Evolutionary conservation across 2,113 vertebrate genomes (phyloP), one percentile per base, ranked within the genome.

Genomic region (Dolichotis patagonum): DNA sequence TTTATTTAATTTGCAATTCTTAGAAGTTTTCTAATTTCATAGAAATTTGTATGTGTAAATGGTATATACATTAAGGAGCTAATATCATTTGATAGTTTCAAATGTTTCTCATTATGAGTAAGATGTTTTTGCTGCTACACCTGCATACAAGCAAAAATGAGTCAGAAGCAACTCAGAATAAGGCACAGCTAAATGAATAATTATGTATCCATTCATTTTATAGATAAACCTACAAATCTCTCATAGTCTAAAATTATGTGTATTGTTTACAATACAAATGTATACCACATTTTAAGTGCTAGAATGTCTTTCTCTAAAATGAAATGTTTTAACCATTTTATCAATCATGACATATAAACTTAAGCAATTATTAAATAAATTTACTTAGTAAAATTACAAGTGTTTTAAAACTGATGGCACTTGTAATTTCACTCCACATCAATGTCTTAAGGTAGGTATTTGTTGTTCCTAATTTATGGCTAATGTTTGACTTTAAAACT

Each of bases 71-170:
- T 62, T 78, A 35, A 80, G 20, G 69, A 43, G 1, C 1, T 60
- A 63, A 30, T 63, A 49, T 46, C 0, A 62, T 65, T 54, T 81
- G 46, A 54, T 81, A 87, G 62, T n/a, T 81, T 86, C 6, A 71
- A 91, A 80, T 91, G 9, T 91, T 77, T 95, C 41, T 67, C 85
- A 81, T 20, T 6, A 81, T 69, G n/a, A 84, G 60, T 81, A 35
- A 46, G 80, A 54, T 71, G 19, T 13, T 71, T 81, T 86, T 54
- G 35, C 5, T 65, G 10, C 13, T 46, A 11, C 7, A n/a, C 46
- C n/a, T 30, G 38, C n/a, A 12, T 81, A 41, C 22, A 71, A 43
- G 22, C 6, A 90, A 77, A 65, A 85, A 7, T 75, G 4, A 73
- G 35, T 8, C 56, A 24, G 13, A 71, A 17, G 35, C 16, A 95